Conservation (phyloP, 1,140 invertebrate genomes). For the Onthophagus taurus region DNA sequence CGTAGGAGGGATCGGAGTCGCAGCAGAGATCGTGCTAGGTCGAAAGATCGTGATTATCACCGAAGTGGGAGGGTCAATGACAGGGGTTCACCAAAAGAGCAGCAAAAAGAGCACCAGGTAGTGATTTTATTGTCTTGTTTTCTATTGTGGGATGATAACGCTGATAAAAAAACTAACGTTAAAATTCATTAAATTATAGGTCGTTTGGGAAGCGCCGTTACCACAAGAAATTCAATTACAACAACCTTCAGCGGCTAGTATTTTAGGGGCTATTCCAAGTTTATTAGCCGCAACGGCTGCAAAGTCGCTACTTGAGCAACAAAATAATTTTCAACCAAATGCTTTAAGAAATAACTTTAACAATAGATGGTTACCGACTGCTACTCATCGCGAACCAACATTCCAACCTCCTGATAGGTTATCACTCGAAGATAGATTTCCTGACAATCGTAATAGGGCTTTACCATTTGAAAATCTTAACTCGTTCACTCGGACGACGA, state of each 20-base stretch:
- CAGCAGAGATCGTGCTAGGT: conserved; percentile 38
- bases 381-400: not conserved
- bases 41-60: conserved; percentile 9
- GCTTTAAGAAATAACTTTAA: conserved; percentile 4
- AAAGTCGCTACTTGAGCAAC: not conserved
- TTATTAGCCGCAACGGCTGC: conserved; percentile 1
- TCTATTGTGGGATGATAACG: too few species aligned
- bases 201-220: conserved; percentile 9
- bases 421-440: not conserved
- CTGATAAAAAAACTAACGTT: too few species aligned
- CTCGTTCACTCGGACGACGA: too few species aligned
- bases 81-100: conserved; percentile 16
- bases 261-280: not conserved
- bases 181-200: too few species aligned
- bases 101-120: conserved; percentile 6
- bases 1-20: conserved; percentile 42
- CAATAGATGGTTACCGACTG: not conserved
- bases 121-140: too few species aligned
- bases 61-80: conserved; percentile 7
- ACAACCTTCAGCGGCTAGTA: not conserved
- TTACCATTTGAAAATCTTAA: too few species aligned
- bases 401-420: conserved; percentile 3
- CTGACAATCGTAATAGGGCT: conserved; percentile 6
- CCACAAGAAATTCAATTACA: not conserved
- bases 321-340: conserved; percentile 8